These are phyloP conservation scores for Hartigia nigra DNA, from an alignment of 2,888 invertebrate genomes.

Conservation along the genomic window DNA sequence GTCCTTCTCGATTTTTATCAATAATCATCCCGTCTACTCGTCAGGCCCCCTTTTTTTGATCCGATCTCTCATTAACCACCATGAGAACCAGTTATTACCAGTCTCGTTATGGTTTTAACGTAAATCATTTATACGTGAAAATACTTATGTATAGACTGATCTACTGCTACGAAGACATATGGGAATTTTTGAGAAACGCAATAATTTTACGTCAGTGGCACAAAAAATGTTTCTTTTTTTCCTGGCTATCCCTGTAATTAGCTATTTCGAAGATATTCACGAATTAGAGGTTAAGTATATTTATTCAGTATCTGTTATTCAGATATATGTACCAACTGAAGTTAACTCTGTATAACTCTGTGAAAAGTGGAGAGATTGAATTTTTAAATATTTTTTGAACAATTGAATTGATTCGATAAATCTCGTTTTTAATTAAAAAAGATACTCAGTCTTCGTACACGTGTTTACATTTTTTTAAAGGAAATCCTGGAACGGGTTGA, in stretches of 20 bases:
- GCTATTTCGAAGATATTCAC: too few species aligned
- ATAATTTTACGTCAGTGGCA: too few species aligned
- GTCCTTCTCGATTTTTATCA: conserved; percentile 3
- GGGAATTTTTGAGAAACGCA: not conserved
- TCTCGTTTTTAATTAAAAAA: not conserved
- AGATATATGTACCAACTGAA: not conserved
- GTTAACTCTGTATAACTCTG: not conserved
- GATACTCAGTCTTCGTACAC: not conserved
- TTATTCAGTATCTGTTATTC: too few species aligned
- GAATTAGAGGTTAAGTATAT: too few species aligned
- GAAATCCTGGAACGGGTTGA: not conserved
- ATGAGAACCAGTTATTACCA: not conserved
- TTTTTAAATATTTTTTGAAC: not conserved
- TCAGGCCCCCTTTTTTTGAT: not conserved
- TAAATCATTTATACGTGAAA: not conserved
- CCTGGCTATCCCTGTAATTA: too few species aligned
- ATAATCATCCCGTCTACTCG: not conserved
- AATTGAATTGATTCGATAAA: not conserved
- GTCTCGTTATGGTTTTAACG: not conserved
- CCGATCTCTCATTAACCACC: not conserved
- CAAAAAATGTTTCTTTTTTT: too few species aligned
- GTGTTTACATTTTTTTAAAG: not conserved
- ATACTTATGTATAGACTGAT: not conserved
- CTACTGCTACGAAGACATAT: not conserved
- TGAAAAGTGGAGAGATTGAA: not conserved